phyloP scores from a whole-genome alignment of 1,140 invertebrate species.

The Hycleus phaleratus region DNA sequence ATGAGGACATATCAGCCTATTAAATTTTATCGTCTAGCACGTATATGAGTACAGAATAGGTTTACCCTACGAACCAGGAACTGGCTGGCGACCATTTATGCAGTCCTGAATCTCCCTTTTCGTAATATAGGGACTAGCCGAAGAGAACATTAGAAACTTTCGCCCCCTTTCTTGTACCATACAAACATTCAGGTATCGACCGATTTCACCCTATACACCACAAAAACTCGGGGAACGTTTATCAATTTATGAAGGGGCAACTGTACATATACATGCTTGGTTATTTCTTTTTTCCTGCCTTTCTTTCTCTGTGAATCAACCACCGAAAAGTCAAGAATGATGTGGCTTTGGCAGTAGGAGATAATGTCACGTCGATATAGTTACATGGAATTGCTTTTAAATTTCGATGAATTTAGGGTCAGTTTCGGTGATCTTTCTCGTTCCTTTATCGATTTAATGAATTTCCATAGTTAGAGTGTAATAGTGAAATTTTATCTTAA shows the following conservation, averaged over 20 bases:
- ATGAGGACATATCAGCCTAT: constrained; percentile 1
- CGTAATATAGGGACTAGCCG: too few relatives aligned
- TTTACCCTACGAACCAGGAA: neutral
- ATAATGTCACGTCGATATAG: neutral
- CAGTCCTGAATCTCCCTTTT: too few relatives aligned
- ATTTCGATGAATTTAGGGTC: neutral
- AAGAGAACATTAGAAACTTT: too few relatives aligned
- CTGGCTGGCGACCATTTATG: neutral
- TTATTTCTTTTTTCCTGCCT: neutral
- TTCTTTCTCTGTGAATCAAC: too few relatives aligned
- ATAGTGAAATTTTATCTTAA: neutral
- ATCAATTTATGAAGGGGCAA: constrained; percentile 3
- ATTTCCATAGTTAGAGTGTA: neutral
- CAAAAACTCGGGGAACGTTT: neutral
- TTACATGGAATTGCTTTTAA: constrained; percentile 11
- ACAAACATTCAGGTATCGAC: constrained; percentile 1
- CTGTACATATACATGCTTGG: neutral
- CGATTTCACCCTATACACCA: neutral
- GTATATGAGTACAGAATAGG: too few relatives aligned
- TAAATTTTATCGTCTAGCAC: constrained; percentile 4
- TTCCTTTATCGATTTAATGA: constrained; percentile 5
- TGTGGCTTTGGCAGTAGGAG: neutral
- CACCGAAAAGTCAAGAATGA: constrained; percentile 4
- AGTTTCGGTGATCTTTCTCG: constrained; percentile 2
- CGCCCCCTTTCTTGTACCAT: too few relatives aligned